These are phyloP conservation scores for Actenoides lindsayi DNA, from an alignment of 2,113 vertebrate genomes.

Conservation along the genomic window DNA sequence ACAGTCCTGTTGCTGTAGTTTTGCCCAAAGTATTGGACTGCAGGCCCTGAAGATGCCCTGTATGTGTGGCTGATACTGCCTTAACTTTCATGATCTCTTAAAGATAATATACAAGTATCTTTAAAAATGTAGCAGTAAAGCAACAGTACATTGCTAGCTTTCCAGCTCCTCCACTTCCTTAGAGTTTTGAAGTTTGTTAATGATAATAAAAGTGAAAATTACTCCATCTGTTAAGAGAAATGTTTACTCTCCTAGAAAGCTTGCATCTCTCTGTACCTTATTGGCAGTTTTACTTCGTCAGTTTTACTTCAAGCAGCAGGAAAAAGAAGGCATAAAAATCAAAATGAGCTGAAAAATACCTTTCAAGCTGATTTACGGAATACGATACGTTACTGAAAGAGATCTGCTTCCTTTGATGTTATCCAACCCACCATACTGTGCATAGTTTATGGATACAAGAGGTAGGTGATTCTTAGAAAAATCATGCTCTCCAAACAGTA, in stretches of 20 bases:
- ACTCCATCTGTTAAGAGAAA: conserved; percentile 62
- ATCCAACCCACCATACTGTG: conserved; percentile 6
- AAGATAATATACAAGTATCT: neutral
- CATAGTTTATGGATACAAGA: neutral
- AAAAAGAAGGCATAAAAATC: conserved; percentile 63
- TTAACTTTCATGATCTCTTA: neutral
- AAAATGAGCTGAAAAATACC: conserved; percentile 58
- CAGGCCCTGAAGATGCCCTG: neutral
- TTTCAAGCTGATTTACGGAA: conserved; percentile 56
- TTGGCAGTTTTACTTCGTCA: conserved; percentile 60
- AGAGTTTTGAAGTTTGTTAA: conserved; percentile 50
- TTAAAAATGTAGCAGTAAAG: neutral
- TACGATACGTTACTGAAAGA: conserved; percentile 24
- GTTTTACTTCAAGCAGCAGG: conserved; percentile 62
- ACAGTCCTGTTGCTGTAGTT: neutral
- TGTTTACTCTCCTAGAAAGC: conserved; percentile 38
- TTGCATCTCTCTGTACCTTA: conserved; percentile 22
- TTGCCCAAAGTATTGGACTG: neutral
- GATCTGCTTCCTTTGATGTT: conserved; percentile 34
- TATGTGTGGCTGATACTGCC: neutral
- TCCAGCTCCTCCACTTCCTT: neutral
- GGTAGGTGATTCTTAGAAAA: conserved; percentile 10
- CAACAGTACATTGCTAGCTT: neutral
- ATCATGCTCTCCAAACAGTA: conserved; percentile 5
- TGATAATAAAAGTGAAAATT: conserved; percentile 49